Evolutionary conservation across 64 coral and sea anemone species (phyloP).

Genomic region (Pachyseris speciosa): DNA sequence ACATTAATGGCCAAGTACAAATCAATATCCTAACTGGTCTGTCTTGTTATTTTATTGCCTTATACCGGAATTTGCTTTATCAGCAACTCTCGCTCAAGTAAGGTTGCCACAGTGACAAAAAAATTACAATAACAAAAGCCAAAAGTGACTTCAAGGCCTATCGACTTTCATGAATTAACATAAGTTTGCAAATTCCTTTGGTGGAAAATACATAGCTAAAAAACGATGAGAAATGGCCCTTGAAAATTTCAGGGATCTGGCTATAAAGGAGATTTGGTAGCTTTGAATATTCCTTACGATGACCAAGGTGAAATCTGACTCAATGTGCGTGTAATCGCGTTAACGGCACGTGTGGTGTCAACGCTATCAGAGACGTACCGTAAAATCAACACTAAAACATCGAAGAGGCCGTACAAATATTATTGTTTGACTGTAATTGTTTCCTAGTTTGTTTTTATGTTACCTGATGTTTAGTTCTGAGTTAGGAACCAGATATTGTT

Average conservation of each 20-base stretch:
- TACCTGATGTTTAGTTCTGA: background rate
- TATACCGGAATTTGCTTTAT: constrained; percentile 5
- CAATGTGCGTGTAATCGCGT: background rate
- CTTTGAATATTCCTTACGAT: background rate
- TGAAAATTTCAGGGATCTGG: background rate
- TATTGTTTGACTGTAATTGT: background rate
- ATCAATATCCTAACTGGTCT: background rate
- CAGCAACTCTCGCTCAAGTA: background rate
- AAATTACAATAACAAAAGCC: constrained; percentile 4
- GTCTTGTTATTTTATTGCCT: background rate
- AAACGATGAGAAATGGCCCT: background rate
- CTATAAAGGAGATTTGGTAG: background rate
- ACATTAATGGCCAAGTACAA: background rate
- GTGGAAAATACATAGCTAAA: background rate
- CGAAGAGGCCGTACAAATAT: background rate
- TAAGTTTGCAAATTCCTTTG: background rate
- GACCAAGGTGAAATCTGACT: background rate
- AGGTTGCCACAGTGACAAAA: background rate
- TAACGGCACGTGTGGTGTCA: background rate
- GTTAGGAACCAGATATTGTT: background rate
- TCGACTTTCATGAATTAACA: background rate
- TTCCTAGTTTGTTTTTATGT: background rate
- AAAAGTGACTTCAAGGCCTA: background rate
- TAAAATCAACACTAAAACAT: background rate
- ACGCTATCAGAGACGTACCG: background rate